Conservation (phyloP, 2,113 vertebrate species). For the Pleuronectes platessa region DNA sequence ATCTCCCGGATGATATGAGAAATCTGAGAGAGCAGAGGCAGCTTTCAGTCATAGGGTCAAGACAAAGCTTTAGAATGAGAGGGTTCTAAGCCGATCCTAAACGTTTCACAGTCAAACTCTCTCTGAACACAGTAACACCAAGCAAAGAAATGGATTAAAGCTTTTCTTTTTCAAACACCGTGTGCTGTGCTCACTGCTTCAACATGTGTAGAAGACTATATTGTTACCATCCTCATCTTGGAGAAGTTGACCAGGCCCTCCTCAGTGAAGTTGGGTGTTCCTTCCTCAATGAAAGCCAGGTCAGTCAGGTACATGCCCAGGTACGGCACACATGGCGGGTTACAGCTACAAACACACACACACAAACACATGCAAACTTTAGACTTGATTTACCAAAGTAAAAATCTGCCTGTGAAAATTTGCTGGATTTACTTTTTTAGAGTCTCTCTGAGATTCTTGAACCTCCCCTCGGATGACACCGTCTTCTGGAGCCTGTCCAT, state of each 20-base stretch:
- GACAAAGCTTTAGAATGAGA: neutral
- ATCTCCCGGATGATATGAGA: slow-evolving; percentile 98
- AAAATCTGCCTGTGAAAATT: neutral
- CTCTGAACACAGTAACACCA: neutral
- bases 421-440: slow-evolving; percentile 89
- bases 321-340: slow-evolving; percentile 96
- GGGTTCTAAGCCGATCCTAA: too few relatives aligned
- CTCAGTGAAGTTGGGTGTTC: slow-evolving; percentile 97
- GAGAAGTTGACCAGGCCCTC: slow-evolving; percentile 99
- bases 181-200: too few relatives aligned
- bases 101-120: too few relatives aligned
- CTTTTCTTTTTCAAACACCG: too few relatives aligned
- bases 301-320: slow-evolving; percentile 99
- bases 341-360: slow-evolving; percentile 84
- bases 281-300: slow-evolving; percentile 98
- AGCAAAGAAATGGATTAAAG: too few relatives aligned
- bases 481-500: slow-evolving; percentile 99
- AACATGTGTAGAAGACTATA: neutral
- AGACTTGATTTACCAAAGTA: neutral
- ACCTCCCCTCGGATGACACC: slow-evolving; percentile 96
- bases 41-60: neutral
- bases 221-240: slow-evolving; percentile 97
- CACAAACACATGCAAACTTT: neutral
- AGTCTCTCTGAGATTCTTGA: slow-evolving; percentile 98
- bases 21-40: slow-evolving; percentile 82